These are phyloP conservation scores for Equus quagga DNA, from an alignment of 2,113 vertebrate species.

Conservation along the genomic window DNA sequence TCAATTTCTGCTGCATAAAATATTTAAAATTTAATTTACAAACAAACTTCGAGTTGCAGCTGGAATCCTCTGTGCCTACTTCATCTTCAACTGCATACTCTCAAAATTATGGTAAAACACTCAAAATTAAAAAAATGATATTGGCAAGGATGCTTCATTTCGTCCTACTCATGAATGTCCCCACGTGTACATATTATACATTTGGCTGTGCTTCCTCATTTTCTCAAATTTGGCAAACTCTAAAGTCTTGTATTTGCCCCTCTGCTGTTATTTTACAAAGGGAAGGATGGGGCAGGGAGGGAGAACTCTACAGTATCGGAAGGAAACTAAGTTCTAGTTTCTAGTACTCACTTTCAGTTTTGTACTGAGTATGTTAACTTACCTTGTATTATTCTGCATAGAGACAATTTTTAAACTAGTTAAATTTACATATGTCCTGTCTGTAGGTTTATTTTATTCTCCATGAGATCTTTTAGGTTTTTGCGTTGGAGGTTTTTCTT, in stretches of 20 bases:
- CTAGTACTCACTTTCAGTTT: not conserved
- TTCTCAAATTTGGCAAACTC: slow-evolving; percentile 42
- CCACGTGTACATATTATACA: not conserved
- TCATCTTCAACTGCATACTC: slow-evolving; percentile 10
- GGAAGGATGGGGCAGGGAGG: not conserved
- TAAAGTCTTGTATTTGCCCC: slow-evolving; percentile 10
- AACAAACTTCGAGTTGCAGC: not conserved
- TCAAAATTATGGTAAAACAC: slow-evolving; percentile 18
- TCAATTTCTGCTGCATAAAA: slow-evolving; percentile 12
- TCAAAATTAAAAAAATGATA: slow-evolving; percentile 1
- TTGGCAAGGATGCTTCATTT: slow-evolving; percentile 11
- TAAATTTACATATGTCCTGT: not conserved
- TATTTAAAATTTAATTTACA: slow-evolving; percentile 38
- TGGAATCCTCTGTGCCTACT: slow-evolving; percentile 38
- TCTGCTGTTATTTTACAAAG: slow-evolving; percentile 39
- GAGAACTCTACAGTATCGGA: not conserved
- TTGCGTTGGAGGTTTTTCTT: not conserved
- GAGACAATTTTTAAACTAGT: not conserved
- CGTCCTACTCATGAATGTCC: not conserved
- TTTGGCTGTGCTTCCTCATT: slow-evolving; percentile 58
- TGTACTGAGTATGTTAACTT: not conserved
- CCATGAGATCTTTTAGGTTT: not conserved
- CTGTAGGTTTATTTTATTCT: not conserved
- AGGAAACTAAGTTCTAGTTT: slow-evolving; percentile 17
- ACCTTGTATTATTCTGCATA: not conserved